Evolutionary conservation across 1,140 invertebrate species (phyloP), one percentile per base, ranked within the genome.

Genomic region (Bilobella aurantiaca): DNA sequence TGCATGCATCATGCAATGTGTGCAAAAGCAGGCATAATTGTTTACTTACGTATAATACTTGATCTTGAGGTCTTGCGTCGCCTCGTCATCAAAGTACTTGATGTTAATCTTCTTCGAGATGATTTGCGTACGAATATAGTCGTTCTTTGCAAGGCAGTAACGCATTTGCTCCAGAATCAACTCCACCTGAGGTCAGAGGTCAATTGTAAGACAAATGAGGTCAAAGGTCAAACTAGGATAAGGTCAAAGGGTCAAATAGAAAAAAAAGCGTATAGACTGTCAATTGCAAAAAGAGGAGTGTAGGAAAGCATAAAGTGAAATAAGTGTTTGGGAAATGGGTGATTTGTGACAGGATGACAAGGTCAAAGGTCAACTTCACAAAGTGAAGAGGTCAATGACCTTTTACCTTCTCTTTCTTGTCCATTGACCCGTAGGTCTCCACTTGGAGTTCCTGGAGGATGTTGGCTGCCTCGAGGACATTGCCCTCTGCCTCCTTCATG

Each of bases 381-480:
- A 32, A 65, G n/a, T 16, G 23, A 32, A 58, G 53, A 16, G n/a
- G 37, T 14, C 5, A 65, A 53, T 31, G 16, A 14, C 16, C n/a
- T 16, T 18, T 37, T 31, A 86, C 83, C 81, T 99, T 99, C 78
- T 99, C 96, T 65, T 88, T 83, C 76, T 93, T 93, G 61, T 98
- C 91, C 96, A 99, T 99, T 0, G 95, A 97, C 18, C 97, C 97
- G 80, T 96, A 99, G 0, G 96, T 99, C 81, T 99, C 97, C 42
- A 98, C 93, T 81, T 99, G 96, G 16, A 99, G 80, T 78, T 99
- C 97, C 76, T 98, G 90, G 76, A 99, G 88, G 68, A 98, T 90
- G 69, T 87, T 84, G 3, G 92, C 91, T 56, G 96, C 96, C 74
- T 91, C 92, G 21, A 86, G 81, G 25, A 97, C 82, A 76, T 98